Base-by-base conservation (phyloP, 2,113 vertebrate genomes). In the Brienomyrus brachyistius region DNA sequence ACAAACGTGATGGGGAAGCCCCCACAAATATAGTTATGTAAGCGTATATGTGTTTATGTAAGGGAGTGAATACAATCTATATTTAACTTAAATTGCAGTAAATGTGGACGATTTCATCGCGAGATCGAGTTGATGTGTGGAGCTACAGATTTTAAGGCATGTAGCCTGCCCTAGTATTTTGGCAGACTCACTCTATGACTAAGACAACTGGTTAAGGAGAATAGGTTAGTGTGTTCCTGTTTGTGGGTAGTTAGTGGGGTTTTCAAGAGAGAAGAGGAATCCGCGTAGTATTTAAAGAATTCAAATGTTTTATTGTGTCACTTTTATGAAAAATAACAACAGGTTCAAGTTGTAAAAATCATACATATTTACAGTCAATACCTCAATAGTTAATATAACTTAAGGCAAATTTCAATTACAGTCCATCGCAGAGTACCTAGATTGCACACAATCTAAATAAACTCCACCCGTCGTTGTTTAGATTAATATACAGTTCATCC, bases 331-430 rank as follows among this genome's bases (percentile, higher is more conserved):
- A 96, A 96, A 96, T 96, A 96, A 96, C 96, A 96, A 96, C 95
- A 96, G 86, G 86, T 96, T 95, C 93, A 95, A 94, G 93, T 94
- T 90, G 94, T 96, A 96, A 95, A 96, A 96, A 96, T 92, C 91
- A 91, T 95, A 50, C 91, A 89, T 95, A 88, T 96, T 95, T 94
- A 95, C 95, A 96, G 94, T 92, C 54, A 89, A 93, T 94, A 94
- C 94, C 92, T 94, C 93, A 94, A 94, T 94, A 96, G 95, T 96
- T 96, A 95, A 96, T 96, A 95, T 96, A 96, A 96, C 95, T 96
- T 96, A 96, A 96, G 95, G 96, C 95, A 93, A 95, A 93, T 95
- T 93, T 88, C 93, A 94, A 93, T 70, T 91, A 94, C 92, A 92
- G 93, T 94, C 86, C 59, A 87, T 86, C 94, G 94, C 93, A 93